These are phyloP conservation scores for Pseudonaja textilis DNA, from an alignment of 2,113 vertebrate species.

Conservation along the genomic window DNA sequence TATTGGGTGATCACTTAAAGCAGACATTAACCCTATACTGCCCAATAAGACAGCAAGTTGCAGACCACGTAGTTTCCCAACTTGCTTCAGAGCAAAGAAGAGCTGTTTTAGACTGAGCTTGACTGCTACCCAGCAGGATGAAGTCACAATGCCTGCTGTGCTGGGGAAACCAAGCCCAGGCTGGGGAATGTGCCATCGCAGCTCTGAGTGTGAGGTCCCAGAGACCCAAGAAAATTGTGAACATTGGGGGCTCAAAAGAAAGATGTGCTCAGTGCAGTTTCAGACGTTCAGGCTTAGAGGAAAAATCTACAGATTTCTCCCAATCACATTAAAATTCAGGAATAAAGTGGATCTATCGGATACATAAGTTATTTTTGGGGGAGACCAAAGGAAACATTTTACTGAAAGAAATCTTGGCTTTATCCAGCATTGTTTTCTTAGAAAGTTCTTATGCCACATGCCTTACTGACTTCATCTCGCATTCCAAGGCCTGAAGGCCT, in stretches of 20 bases:
- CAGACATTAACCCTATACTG: slow-evolving; percentile 51
- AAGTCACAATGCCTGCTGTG: background rate
- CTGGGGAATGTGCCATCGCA: background rate
- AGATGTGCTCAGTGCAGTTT: background rate
- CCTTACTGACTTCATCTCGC: background rate
- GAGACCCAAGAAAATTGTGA: background rate
- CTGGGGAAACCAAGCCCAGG: background rate
- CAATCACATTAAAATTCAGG: background rate
- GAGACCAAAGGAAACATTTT: background rate
- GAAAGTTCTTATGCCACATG: background rate
- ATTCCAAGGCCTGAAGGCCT: too few species aligned
- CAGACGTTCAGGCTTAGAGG: background rate
- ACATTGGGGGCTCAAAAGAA: background rate
- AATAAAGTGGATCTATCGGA: background rate
- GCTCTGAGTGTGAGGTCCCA: slow-evolving; percentile 3
- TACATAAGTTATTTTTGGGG: background rate
- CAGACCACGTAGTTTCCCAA: slow-evolving; percentile 64
- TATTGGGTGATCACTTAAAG: slow-evolving; percentile 18
- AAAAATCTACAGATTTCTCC: background rate
- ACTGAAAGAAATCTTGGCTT: background rate
- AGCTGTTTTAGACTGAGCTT: slow-evolving; percentile 1
- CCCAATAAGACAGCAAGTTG: background rate
- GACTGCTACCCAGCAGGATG: background rate
- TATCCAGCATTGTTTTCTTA: background rate
- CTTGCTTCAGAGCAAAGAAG: slow-evolving; percentile 33